Base-by-base conservation (phyloP, 2,888 invertebrate species). In the Chloromyia formosa region DNA sequence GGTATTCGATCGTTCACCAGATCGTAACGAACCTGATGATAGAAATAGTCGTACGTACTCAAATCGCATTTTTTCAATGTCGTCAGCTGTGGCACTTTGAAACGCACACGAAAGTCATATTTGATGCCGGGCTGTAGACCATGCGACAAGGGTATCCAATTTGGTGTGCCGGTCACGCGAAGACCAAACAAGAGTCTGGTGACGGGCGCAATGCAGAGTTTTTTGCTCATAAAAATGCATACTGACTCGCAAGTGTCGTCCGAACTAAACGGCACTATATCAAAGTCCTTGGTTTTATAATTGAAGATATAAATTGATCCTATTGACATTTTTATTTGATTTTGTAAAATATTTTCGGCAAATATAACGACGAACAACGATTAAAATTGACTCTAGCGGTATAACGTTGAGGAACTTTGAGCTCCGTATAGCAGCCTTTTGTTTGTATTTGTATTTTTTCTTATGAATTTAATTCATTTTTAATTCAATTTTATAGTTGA, bases 41-140 rank as follows among this genome's bases (percentile, higher is more conserved):
- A 96, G 82, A 92, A 92, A 84, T 95, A 96, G 80, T 94, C 91
- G 82, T 93, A 95, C 0, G 95, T 92, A 73, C 89, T 89, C 64
- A 87, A 84, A 85, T 96, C 95, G 68, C 93, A 85, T 75, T 79
- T 79, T 16, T 81, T 78, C 53, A 85, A 78, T 61, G 81, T 82
- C 0, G 80, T 78, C 77, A 84, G 66, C 5, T 83, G 82, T 1
- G 85, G 84, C 1, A 91, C 90, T 86, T 94, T 94, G 82, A 92
- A 95, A 72, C 96, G 89, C 80, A 96, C 89, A 77, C 95, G 89
- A 79, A 95, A 91, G 80, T 94, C 93, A 81, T 91, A 90, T 79
- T 88, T 88, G 73, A 88, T 85, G 75, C 85, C 85, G 14, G 81
- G 78, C 27, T 86, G 85, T 23, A 92, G 83, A 75, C 81, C 84